Evolutionary conservation across 2,797 vertebrate species (phyloP), one percentile per base, ranked within the genome.

Genomic region (Sebastiscus albofasciatus): DNA sequence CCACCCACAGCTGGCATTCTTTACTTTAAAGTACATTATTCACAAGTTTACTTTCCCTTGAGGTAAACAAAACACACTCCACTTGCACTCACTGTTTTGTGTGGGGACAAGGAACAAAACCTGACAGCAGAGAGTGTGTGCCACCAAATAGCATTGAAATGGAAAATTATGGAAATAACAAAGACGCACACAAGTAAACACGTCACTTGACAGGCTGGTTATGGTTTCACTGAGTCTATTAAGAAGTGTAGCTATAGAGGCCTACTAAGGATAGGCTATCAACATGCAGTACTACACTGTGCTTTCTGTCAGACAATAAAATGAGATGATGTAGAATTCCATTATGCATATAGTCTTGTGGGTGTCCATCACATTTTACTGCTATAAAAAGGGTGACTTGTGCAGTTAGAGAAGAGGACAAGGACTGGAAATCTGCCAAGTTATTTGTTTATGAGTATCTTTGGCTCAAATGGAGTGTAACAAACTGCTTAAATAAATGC

Each of bases 381-480:
- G 65, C 52, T 56, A 66, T 49, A 56, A 73, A 84, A 79, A 52
- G 9, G 18, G 14, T 2, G 33, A 60, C 46, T 49, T 62, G n/a
- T 80, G 55, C 52, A 80, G 61, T 46, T 65, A 39, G n/a, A 73
- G 8, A 61, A 31, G 20, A 59, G 33, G 27, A 61, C 61, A 73
- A 42, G 58, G 22, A 69, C 36, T 42, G 62, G 66, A n/a, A 72
- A 75, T 56, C 8, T 58, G 42, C 29, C 39, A 39, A 42, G 4
- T 75, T 9, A 58, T 70, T 79, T 82, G 68, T 73, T 78, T 55
- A 58, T 27, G 39, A 24, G 59, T 68, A 71, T 78, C 33, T 87
- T 61, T 64, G 62, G 49, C 54, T 89, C 71, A 85, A 80, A 86
- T 70, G 26, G 65, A 61, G 67, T 49, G 33, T 27, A 79, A 85